Conservation (phyloP, 2,797 vertebrate genomes). For the Falco peregrinus region DNA sequence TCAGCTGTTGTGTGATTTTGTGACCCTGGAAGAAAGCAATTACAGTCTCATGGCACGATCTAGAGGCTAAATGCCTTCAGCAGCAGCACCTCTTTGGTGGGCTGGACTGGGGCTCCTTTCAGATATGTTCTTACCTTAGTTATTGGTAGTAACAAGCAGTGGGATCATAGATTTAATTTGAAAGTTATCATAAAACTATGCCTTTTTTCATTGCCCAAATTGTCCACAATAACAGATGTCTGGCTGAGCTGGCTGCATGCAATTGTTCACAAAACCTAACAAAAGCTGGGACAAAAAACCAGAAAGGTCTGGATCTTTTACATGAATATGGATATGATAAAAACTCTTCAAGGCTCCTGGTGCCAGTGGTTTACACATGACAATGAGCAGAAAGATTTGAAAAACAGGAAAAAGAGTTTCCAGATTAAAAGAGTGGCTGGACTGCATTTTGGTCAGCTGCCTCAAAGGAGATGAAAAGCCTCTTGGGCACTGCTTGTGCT, state of each 20-base stretch:
- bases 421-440: not conserved
- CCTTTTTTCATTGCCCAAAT: not conserved
- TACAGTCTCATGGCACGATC: accelerated
- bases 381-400: not conserved
- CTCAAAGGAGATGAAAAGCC: not conserved
- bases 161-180: not conserved
- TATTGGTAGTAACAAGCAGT: not conserved
- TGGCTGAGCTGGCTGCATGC: not conserved
- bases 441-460: not conserved
- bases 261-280: not conserved
- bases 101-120: not conserved
- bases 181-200: not conserved
- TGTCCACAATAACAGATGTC: not conserved
- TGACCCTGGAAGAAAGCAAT: not conserved
- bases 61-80: not conserved
- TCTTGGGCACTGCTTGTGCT: not conserved
- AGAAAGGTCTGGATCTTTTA: not conserved
- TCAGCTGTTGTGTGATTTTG: not conserved
- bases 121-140: not conserved
- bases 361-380: not conserved
- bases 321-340: not conserved
- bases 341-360: not conserved
- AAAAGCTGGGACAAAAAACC: not conserved
- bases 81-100: not conserved
- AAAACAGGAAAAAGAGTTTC: not conserved